These are phyloP conservation scores for Gonocerus acuteangulatus DNA, from an alignment of 2,888 invertebrate genomes.

Conservation along the genomic window DNA sequence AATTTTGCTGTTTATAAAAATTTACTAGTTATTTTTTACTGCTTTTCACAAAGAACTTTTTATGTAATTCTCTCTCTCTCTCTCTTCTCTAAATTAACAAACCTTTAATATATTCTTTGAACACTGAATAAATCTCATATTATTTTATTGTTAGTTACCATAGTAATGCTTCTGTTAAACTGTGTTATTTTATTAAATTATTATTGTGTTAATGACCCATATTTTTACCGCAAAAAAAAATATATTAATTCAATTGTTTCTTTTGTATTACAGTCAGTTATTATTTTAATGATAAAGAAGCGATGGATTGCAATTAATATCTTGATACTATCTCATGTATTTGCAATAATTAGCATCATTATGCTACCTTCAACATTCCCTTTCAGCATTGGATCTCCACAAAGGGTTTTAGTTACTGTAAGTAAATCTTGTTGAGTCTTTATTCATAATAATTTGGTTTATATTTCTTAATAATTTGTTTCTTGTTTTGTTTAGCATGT, in stretches of 20 bases:
- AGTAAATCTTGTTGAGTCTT: not conserved
- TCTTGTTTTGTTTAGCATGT: constrained; percentile 5
- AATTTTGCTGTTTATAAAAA: not conserved
- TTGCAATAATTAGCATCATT: not conserved
- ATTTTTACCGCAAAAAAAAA: too few species aligned
- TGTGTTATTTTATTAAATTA: too few species aligned
- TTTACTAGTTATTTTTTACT: not conserved
- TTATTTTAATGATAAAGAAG: not conserved
- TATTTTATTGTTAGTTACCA: too few species aligned
- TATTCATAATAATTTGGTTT: not conserved
- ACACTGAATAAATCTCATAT: too few species aligned
- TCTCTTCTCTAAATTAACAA: too few species aligned
- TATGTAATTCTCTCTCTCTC: not conserved
- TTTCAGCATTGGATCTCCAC: constrained; percentile 3
- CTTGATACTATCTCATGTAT: not conserved
- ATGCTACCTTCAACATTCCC: not conserved
- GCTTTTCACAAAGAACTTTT: not conserved
- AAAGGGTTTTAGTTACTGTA: constrained; percentile 10
- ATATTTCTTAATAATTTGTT: not conserved
- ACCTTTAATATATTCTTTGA: too few species aligned
- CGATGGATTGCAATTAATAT: constrained; percentile 3
- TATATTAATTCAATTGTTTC: too few species aligned
- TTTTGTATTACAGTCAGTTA: not conserved
- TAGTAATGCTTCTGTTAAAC: too few species aligned
- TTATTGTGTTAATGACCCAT: too few species aligned